Evolutionary conservation across 2,113 vertebrate species (phyloP).

Genomic region (Neoarius graeffei): DNA sequence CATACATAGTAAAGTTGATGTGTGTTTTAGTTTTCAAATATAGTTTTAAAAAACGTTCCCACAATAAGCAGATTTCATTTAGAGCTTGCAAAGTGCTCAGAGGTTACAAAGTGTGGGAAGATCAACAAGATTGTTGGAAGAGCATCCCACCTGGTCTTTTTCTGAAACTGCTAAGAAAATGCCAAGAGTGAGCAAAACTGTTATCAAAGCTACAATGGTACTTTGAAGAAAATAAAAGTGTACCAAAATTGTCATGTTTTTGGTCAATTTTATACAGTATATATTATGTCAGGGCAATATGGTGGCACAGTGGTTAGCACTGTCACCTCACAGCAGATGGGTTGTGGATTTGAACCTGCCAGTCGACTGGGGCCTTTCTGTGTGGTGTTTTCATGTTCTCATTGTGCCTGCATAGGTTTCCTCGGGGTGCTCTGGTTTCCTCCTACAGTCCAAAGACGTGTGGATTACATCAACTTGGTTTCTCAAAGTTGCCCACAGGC

Average conservation of each 20-base stretch:
- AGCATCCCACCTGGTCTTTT: background rate
- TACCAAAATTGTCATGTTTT: background rate
- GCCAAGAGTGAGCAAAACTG: background rate
- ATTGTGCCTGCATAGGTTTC: too few relatives aligned
- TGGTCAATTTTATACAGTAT: background rate
- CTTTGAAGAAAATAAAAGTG: background rate
- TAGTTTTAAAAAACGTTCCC: background rate
- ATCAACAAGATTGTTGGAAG: background rate
- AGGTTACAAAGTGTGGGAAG: background rate
- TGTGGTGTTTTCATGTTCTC: too few relatives aligned
- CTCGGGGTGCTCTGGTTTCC: too few relatives aligned
- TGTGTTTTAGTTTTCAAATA: slow-evolving; percentile 8
- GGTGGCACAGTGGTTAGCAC: too few relatives aligned
- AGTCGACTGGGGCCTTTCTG: too few relatives aligned
- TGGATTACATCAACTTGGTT: too few relatives aligned
- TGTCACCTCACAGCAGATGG: too few relatives aligned
- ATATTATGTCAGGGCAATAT: background rate
- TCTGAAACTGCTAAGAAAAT: background rate
- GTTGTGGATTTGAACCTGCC: too few relatives aligned
- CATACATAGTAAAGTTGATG: background rate
- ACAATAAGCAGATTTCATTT: slow-evolving; percentile 38
- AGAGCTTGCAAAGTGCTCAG: background rate
- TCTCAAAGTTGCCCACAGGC: too few relatives aligned
- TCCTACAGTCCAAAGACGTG: too few relatives aligned
- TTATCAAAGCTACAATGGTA: background rate